phyloP scores from a whole-genome alignment of 2,113 vertebrate genomes.

The Ameiurus melas region DNA sequence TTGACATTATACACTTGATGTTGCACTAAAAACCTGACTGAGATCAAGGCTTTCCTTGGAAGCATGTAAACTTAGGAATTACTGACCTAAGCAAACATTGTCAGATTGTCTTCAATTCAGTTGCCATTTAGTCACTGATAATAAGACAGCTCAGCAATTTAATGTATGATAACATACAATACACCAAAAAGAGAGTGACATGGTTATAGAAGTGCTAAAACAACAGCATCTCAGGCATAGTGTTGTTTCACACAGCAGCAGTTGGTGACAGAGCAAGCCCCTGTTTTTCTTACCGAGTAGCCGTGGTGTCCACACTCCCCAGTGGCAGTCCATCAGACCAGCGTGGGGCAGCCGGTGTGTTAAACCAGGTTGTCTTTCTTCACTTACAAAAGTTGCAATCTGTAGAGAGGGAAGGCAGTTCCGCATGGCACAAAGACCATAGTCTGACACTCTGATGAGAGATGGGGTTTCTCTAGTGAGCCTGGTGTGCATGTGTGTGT shows the following conservation, averaged over 20 bases:
- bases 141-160: background rate
- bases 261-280: background rate
- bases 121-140: background rate
- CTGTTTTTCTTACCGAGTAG: conserved; percentile 26
- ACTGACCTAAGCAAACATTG: background rate
- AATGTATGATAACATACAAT: background rate
- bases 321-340: conserved; percentile 26
- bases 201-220: background rate
- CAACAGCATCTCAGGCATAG: background rate
- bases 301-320: conserved; percentile 24
- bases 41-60: background rate
- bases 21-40: background rate
- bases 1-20: background rate
- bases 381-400: conserved; percentile 18
- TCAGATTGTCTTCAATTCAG: background rate
- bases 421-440: conserved; percentile 18
- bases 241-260: background rate
- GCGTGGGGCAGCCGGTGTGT: conserved; percentile 10
- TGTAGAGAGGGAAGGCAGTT: conserved; percentile 13
- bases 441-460: conserved; percentile 22
- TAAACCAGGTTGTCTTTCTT: conserved; percentile 16
- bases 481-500: background rate
- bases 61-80: background rate
- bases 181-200: background rate
- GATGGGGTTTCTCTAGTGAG: conserved; percentile 25